Evolutionary conservation across 1,140 invertebrate genomes (phyloP).

Genomic region (Bombus difficillimus): DNA sequence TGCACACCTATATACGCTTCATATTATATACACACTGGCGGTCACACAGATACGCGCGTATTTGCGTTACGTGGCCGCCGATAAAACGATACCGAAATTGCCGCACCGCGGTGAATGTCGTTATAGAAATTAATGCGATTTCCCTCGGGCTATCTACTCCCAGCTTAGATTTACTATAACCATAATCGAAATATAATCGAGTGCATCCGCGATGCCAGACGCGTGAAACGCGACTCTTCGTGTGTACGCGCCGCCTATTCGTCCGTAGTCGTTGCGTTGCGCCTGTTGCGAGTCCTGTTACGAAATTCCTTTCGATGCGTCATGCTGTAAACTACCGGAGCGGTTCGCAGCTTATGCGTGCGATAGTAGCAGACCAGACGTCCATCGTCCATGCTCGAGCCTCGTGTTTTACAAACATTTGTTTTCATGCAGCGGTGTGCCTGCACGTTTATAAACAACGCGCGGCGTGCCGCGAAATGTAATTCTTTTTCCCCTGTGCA

Average conservation of each 20-base stretch:
- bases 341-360: not conserved
- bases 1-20: not conserved
- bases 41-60: not conserved
- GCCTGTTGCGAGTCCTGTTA: not conserved
- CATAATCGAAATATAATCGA: constrained; percentile 68
- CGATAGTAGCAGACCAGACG: not conserved
- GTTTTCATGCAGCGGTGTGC: constrained; percentile 19
- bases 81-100: constrained; percentile 75
- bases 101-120: constrained; percentile 74
- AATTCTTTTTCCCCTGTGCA: constrained; percentile 56
- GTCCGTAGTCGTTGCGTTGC: not conserved
- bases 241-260: not conserved
- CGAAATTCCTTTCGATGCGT: constrained; percentile 26
- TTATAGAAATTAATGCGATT: constrained; percentile 78
- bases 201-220: constrained; percentile 39
- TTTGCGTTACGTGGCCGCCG: constrained; percentile 56
- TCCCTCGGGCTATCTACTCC: constrained; percentile 66
- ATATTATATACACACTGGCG: not conserved
- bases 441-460: constrained; percentile 56
- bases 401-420: constrained; percentile 45
- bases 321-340: not conserved
- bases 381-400: not conserved
- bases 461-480: constrained; percentile 56
- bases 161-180: constrained; percentile 69
- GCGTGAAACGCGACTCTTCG: constrained; percentile 27